These are phyloP conservation scores for Panzeria rudis DNA, from an alignment of 2,888 invertebrate species.

Conservation along the genomic window DNA sequence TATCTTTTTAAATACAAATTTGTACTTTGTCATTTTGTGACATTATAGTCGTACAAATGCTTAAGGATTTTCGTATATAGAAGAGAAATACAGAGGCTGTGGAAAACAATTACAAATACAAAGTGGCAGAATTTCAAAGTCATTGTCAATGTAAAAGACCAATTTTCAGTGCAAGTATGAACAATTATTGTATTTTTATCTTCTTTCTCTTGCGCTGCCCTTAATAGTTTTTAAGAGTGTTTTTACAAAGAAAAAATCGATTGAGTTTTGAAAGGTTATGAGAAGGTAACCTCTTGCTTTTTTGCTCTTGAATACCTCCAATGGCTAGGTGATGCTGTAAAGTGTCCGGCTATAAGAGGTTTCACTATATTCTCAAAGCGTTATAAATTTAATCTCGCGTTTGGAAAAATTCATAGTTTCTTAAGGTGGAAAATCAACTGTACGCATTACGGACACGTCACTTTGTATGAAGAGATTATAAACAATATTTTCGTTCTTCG, in stretches of 20 bases:
- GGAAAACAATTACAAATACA: neutral
- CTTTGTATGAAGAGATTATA: too few species aligned
- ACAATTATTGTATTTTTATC: constrained; percentile 6
- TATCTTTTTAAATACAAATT: neutral
- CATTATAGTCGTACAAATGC: constrained; percentile 4
- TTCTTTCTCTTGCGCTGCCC: neutral
- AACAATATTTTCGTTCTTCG: too few species aligned
- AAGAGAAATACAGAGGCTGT: constrained; percentile 9
- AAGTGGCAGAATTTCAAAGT: constrained; percentile 58
- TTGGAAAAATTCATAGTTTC: too few species aligned
- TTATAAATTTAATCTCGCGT: too few species aligned
- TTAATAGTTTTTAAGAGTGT: constrained; percentile 43
- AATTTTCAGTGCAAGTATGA: constrained; percentile 30
- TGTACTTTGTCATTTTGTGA: neutral
- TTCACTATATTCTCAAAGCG: too few species aligned
- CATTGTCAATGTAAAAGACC: constrained; percentile 63
- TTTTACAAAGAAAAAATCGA: constrained; percentile 33
- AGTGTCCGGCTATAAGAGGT: too few species aligned
- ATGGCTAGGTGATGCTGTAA: neutral
- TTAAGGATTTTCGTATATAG: constrained; percentile 41
- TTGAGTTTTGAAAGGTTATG: constrained; percentile 13
- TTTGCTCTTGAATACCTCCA: neutral
- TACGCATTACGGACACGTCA: too few species aligned
- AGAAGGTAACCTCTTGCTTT: neutral
- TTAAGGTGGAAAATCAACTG: too few species aligned